phyloP scores from a whole-genome alignment of 2,797 vertebrate genomes.

The Neosilurus hyrtlii region DNA sequence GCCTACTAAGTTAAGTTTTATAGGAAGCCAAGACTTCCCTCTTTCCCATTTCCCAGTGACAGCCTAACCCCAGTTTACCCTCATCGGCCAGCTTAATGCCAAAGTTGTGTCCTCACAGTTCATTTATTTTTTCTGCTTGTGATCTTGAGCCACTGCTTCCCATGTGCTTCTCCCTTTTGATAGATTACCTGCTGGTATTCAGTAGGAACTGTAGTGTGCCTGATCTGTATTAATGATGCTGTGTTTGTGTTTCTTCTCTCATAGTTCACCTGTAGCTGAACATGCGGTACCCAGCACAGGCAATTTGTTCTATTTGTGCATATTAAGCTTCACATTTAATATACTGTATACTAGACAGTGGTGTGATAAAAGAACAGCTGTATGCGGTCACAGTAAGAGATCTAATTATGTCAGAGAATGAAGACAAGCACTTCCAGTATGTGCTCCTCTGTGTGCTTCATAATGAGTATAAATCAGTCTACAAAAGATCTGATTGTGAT shows the following conservation, averaged over 20 bases:
- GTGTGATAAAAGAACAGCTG: conserved; percentile 10
- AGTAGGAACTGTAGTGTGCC: background rate
- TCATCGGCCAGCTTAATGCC: conserved; percentile 1
- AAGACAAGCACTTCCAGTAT: background rate
- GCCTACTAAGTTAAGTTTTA: background rate
- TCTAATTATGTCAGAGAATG: background rate
- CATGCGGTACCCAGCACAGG: background rate
- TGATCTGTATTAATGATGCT: background rate
- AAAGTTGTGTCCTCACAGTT: background rate
- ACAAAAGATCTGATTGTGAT: conserved; percentile 2
- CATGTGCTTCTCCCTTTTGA: background rate
- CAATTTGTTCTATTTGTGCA: background rate
- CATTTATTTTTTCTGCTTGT: background rate
- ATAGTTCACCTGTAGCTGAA: background rate
- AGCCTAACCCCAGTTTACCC: background rate
- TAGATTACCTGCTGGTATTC: too few species aligned
- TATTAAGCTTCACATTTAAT: background rate
- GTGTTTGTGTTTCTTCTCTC: background rate
- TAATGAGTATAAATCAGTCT: background rate
- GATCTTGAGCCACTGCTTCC: background rate
- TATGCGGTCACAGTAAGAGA: background rate
- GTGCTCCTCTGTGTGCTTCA: background rate
- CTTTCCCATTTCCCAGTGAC: background rate
- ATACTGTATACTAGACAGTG: background rate
- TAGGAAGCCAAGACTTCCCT: background rate